Evolutionary conservation across 2,797 vertebrate genomes (phyloP), one percentile per base, ranked within the genome.

Genomic region (Artibeus jamaicensis): DNA sequence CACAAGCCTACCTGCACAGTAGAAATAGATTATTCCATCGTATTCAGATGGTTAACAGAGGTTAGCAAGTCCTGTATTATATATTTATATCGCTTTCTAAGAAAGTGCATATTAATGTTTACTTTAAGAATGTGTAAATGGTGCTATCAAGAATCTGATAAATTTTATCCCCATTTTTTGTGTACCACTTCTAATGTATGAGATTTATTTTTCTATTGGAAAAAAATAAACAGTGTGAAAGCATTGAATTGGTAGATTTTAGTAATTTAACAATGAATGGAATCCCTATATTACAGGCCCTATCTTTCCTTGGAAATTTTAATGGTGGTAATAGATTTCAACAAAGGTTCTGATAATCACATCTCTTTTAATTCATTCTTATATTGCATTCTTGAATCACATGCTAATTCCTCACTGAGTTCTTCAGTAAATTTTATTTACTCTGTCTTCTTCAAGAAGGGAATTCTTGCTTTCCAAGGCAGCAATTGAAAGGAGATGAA

Each of bases 41-140:
- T 98, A 98, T 99, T 99, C 98, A 99, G 99, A 98, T 99, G 99
- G 98, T 99, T 99, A 98, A 99, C 98, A 99, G 98, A 99, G 98
- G 98, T 99, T 98, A 99, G 98, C 98, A 98, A 98, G 48, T 99
- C 98, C 98, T 99, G 98, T 99, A 98, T 99, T 98, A 98, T 98
- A 99, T 99, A 98, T 99, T 98, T 99, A 98, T 99, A 98, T 98
- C 99, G 99, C 99, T 99, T 99, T 99, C 99, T 99, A 99, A 99
- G 99, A 99, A 99, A 99, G 99, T 99, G 98, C 99, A 98, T 98
- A 98, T 99, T 98, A 99, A 99, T 99, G 99, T 99, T 99, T 99
- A 99, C 98, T 98, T 99, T 99, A 98, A 99, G 98, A 99, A 99
- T 99, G 98, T 99, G 98, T 99, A 99, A 99, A 99, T 99, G 99